phyloP scores from a whole-genome alignment of 2,797 vertebrate genomes.

The Peromyscus attwateri region DNA sequence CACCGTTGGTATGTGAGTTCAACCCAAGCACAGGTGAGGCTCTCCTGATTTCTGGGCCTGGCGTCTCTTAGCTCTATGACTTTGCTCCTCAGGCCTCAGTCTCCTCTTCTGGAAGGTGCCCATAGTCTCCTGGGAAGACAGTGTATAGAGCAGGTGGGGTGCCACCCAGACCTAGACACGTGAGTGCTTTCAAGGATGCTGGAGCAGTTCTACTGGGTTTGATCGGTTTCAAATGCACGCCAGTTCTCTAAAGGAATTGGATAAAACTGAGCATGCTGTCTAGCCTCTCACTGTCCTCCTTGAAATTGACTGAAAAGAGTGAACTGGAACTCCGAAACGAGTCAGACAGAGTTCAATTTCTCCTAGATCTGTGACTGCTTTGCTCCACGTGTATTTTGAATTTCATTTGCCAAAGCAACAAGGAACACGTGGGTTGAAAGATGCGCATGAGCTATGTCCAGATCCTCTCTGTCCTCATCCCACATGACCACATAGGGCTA shows the following conservation, averaged over 20 bases:
- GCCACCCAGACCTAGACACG: background rate
- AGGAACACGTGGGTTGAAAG: constrained; percentile 20
- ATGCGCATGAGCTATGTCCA: background rate
- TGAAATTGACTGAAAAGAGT: background rate
- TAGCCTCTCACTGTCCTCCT: background rate
- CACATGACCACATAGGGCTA: background rate
- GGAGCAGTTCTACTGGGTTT: background rate
- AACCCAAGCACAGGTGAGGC: background rate
- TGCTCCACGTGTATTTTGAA: constrained; percentile 46
- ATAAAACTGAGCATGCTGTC: background rate
- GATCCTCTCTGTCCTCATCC: background rate
- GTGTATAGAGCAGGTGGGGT: background rate
- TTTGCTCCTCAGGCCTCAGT: constrained; percentile 27
- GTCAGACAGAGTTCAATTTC: background rate
- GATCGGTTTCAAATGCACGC: background rate
- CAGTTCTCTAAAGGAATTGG: background rate
- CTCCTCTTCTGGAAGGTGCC: background rate
- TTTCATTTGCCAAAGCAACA: constrained; percentile 40
- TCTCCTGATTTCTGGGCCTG: background rate
- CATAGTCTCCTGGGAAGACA: background rate
- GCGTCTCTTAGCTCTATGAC: background rate
- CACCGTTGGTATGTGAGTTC: background rate
- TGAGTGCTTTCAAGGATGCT: fast-evolving
- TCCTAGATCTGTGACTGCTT: background rate
- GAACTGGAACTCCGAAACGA: constrained; percentile 24